phyloP scores from a whole-genome alignment of 1,140 invertebrate species.

The Megathymus violae region DNA sequence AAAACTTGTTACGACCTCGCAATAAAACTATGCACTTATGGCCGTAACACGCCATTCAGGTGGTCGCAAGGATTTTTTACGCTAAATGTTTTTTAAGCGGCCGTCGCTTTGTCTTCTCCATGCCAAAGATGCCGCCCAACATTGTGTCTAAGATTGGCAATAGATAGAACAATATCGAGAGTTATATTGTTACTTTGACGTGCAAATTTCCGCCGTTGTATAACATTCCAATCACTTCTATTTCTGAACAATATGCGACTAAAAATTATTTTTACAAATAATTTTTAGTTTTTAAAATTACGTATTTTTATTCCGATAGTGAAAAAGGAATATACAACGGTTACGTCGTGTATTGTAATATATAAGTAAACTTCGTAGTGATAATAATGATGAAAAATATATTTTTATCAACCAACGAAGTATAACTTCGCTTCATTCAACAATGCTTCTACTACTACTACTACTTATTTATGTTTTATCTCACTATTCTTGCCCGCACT shows the following conservation, averaged over 20 bases:
- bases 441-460: too few species aligned
- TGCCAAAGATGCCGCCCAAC: conserved; percentile 48
- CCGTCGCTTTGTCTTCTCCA: conserved; percentile 46
- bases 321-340: too few species aligned
- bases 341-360: too few species aligned
- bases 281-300: too few species aligned
- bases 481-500: too few species aligned
- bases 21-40: conserved; percentile 52
- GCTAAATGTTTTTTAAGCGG: conserved; percentile 54
- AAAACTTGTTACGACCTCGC: conserved; percentile 45
- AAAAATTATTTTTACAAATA: too few species aligned
- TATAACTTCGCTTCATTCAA: too few species aligned
- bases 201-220: conserved; percentile 17
- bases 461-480: too few species aligned
- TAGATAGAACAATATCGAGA: neutral
- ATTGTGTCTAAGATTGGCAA: conserved; percentile 29
- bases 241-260: neutral
- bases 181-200: conserved; percentile 6
- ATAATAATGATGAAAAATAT: too few species aligned
- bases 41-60: conserved; percentile 45
- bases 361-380: too few species aligned
- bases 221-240: conserved; percentile 10
- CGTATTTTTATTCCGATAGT: too few species aligned
- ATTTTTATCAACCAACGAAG: too few species aligned
- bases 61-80: conserved; percentile 53